Base-by-base conservation (phyloP, 2,888 invertebrate genomes). In the Xanthostigma xanthostigma region DNA sequence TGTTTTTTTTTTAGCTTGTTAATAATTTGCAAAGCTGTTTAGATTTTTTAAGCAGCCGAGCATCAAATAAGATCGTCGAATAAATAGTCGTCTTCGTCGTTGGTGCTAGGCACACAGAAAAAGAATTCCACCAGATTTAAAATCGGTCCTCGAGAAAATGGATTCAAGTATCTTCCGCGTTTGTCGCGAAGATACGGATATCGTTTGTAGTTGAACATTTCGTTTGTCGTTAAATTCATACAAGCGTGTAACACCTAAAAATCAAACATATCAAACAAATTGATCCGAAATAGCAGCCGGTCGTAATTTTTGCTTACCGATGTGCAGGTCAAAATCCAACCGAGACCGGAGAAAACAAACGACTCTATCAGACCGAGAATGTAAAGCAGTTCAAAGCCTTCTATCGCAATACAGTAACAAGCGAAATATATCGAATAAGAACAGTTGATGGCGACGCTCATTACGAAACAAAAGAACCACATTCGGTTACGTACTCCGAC, bases 161-260 rank as follows among this genome's bases (percentile, higher is more conserved):
- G 92, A 69, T 93, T 94, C 62, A 84, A 81, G 64, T 90, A 93
- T 53, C 84, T 78, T 2, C 93, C 93, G 50, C 86, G 76, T 61
- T 87, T 89, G 64, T 93, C 92, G 48, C 91, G 74, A 53, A 94
- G 66, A 64, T 94, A 93, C 0, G 89, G 84, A 65, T 93, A 93
- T 46, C 92, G 75, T 63, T 90, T 90, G 65, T 88, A 88, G 69
- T 93, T 93, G 64, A 92, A 88, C 85, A 91, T 89, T 69, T 94
- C 93, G 65, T 93, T 94, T 42, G 92, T 92, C 8, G 94, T 93
- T 51, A 93, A 69, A 70, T 94, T 94, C 86, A 89, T 87, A 62
- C 89, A 86, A 10, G 90, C 91, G 64, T 93, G 91, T 17, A 91
- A 71, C 45, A 91, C 79, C 92, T 93, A 71, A 14, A 71, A 72